These are phyloP conservation scores for Caprella mutica DNA, from an alignment of 2,888 invertebrate genomes.

Conservation along the genomic window DNA sequence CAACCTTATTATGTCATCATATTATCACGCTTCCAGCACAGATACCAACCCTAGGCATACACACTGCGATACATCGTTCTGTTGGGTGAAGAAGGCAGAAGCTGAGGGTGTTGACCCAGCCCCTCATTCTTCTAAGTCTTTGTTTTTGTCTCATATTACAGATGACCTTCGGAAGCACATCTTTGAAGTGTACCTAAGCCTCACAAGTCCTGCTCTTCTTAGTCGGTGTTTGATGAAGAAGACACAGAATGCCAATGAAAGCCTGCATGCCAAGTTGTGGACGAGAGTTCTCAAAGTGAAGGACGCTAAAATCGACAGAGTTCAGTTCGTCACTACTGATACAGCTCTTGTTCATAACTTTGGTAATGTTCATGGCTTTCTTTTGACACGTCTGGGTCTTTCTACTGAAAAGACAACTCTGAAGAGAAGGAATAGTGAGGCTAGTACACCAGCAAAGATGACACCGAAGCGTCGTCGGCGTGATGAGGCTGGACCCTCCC, in stretches of 20 bases:
- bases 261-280: not conserved
- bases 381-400: too few relatives aligned
- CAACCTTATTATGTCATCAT: not conserved
- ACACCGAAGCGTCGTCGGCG: too few relatives aligned
- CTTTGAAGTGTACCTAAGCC: not conserved
- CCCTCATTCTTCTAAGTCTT: not conserved
- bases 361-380: not conserved
- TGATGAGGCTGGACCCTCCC: too few relatives aligned
- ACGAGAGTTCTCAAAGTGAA: too few relatives aligned
- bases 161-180: not conserved
- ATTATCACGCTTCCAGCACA: conserved; percentile 4
- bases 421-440: too few relatives aligned
- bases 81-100: not conserved
- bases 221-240: not conserved
- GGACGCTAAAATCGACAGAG: not conserved
- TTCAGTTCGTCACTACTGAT: not conserved
- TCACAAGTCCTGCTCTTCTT: not conserved
- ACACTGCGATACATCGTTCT: not conserved
- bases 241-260: not conserved
- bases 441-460: too few relatives aligned
- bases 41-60: not conserved
- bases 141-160: too few relatives aligned
- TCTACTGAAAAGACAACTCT: too few relatives aligned
- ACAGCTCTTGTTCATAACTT: not conserved
- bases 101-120: too few relatives aligned